Evolutionary conservation across 2,797 vertebrate genomes (phyloP).

Genomic region (Eulemur albifrons): DNA sequence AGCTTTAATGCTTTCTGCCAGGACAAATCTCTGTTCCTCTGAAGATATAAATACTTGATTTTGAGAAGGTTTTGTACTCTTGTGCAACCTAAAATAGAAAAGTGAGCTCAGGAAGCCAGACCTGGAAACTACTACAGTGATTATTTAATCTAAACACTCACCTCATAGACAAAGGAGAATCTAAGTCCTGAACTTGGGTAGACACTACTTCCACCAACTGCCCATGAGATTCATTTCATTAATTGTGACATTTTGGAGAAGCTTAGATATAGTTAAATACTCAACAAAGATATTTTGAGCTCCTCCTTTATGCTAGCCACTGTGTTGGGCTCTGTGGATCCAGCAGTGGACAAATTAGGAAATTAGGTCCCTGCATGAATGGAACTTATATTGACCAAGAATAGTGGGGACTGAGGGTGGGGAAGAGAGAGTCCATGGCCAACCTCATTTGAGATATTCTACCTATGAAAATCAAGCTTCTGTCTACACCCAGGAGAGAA

Average conservation of each 20-base stretch:
- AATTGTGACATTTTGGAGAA: not conserved
- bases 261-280: not conserved
- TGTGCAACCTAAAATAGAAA: conserved; percentile 23
- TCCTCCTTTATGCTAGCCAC: not conserved
- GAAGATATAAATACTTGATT: not conserved
- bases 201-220: not conserved
- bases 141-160: not conserved
- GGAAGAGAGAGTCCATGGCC: not conserved
- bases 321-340: not conserved
- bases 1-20: not conserved
- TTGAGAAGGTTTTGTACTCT: not conserved
- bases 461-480: not conserved
- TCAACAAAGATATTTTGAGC: not conserved
- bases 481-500: not conserved
- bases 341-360: not conserved
- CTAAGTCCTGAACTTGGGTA: not conserved
- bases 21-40: not conserved
- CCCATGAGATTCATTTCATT: not conserved
- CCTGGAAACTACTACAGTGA: not conserved
- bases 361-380: not conserved
- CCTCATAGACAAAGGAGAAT: not conserved
- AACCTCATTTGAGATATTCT: not conserved
- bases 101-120: not conserved
- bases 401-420: not conserved
- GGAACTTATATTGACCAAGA: not conserved